Conservation (phyloP, 2,797 vertebrate genomes). For the Dermochelys coriacea region DNA sequence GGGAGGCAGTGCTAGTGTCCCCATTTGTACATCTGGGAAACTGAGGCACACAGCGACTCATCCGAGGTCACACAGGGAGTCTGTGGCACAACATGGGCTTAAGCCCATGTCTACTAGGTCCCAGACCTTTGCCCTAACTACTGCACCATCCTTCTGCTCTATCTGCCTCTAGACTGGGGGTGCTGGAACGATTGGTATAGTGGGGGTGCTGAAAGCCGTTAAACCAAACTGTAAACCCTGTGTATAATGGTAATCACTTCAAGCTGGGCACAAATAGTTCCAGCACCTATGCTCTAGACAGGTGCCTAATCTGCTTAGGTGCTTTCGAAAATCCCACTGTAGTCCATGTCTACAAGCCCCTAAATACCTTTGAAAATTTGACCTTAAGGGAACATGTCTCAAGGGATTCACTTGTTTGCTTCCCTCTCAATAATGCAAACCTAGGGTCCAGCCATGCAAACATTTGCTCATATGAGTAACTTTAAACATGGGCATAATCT, state of each 20-base stretch:
- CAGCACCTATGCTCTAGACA: too few species aligned
- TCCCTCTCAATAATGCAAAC: not conserved
- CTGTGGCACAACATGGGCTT: not conserved
- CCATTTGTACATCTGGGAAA: not conserved
- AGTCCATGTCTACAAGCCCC: not conserved
- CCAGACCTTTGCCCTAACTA: not conserved
- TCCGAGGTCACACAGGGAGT: not conserved
- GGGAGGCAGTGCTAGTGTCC: not conserved
- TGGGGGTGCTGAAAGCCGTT: too few species aligned
- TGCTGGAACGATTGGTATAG: too few species aligned
- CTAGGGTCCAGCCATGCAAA: not conserved
- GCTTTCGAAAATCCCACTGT: not conserved
- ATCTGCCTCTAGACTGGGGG: not conserved
- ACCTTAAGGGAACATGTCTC: not conserved
- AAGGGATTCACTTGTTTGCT: constrained; percentile 24
- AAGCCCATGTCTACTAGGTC: not conserved
- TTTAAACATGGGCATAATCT: not conserved
- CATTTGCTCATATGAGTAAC: not conserved
- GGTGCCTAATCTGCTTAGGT: not conserved
- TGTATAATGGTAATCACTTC: too few species aligned
- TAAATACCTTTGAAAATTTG: not conserved
- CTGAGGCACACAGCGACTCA: not conserved
- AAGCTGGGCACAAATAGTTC: too few species aligned
- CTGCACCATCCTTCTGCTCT: not conserved
- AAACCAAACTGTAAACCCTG: too few species aligned